These are phyloP conservation scores for Antennarius maculatus DNA, from an alignment of 2,797 vertebrate species.

Conservation along the genomic window DNA sequence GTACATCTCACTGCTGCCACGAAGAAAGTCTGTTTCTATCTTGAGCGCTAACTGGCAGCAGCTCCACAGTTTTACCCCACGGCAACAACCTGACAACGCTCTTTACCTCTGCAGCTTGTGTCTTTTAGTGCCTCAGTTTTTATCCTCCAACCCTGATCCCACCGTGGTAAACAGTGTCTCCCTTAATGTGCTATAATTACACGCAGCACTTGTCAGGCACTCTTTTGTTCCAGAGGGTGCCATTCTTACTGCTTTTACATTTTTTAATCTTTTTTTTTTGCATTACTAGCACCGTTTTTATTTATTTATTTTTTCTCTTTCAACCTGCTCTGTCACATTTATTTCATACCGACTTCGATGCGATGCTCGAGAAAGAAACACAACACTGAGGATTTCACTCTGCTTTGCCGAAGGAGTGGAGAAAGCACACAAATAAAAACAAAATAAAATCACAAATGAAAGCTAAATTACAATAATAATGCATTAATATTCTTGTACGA, in stretches of 20 bases:
- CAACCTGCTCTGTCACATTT: slow-evolving; percentile 61
- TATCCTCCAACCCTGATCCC: slow-evolving; percentile 43
- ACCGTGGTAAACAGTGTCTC: slow-evolving; percentile 57
- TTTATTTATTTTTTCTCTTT: slow-evolving; percentile 35
- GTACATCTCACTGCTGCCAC: slow-evolving; percentile 61
- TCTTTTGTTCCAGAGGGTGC: slow-evolving; percentile 43
- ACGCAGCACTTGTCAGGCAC: slow-evolving; percentile 49
- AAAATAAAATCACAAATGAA: no score
- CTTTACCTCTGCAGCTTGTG: slow-evolving; percentile 50
- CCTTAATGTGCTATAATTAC: slow-evolving; percentile 67
- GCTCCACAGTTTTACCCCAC: slow-evolving; percentile 51
- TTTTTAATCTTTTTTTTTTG: slow-evolving; percentile 21
- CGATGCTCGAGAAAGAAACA: slow-evolving; percentile 61
- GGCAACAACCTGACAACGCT: slow-evolving; percentile 52
- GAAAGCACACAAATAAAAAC: slow-evolving; percentile 23
- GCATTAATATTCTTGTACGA: background rate
- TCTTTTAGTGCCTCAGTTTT: slow-evolving; percentile 45
- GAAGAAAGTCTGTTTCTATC: slow-evolving; percentile 56
- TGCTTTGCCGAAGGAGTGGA: slow-evolving; percentile 37
- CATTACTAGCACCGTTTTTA: slow-evolving; percentile 30
- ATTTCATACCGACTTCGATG: slow-evolving; percentile 73
- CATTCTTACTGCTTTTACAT: slow-evolving; percentile 42
- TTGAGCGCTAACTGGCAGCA: slow-evolving; percentile 61
- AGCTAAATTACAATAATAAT: background rate
- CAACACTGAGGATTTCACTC: slow-evolving; percentile 54